Evolutionary conservation across 2,797 vertebrate species (phyloP).

Genomic region (Parauchenoglanis punctatus): DNA sequence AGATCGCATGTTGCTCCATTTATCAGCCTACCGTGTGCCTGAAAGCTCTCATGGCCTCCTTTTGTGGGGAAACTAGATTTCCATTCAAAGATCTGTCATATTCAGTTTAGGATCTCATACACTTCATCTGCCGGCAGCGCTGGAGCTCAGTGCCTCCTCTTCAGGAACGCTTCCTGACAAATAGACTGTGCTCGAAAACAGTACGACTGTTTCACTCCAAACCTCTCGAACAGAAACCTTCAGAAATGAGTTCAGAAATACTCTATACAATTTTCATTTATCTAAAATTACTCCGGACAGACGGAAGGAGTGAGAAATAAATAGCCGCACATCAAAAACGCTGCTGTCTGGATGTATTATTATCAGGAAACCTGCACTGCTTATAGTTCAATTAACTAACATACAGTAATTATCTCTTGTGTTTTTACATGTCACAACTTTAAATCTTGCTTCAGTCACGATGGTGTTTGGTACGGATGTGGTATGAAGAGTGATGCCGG

Average conservation of each 20-base stretch:
- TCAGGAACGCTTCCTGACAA: conserved; percentile 32
- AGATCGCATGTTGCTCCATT: conserved; percentile 42
- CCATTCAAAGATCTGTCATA: conserved; percentile 55
- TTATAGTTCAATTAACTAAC: no score
- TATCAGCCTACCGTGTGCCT: conserved; percentile 42
- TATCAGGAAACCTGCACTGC: neutral
- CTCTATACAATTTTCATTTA: neutral
- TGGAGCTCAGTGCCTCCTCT: conserved; percentile 22
- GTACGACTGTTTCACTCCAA: conserved; percentile 37
- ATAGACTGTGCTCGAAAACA: conserved; percentile 41
- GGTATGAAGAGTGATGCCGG: no score
- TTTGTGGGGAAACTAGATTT: conserved; percentile 42
- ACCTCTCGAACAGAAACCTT: conserved; percentile 12
- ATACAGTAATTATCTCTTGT: no score
- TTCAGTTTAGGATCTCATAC: conserved; percentile 48
- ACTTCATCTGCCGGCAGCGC: conserved; percentile 30
- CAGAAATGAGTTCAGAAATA: conserved; percentile 3
- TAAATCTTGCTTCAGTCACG: no score
- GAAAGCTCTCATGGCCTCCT: conserved; percentile 43
- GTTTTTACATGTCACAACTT: no score
- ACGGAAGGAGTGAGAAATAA: neutral
- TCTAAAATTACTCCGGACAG: neutral
- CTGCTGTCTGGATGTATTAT: neutral
- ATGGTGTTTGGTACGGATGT: no score
- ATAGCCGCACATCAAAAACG: neutral